Base-by-base conservation (phyloP, 2,888 invertebrate species). In the Pediacus dermestoides region DNA sequence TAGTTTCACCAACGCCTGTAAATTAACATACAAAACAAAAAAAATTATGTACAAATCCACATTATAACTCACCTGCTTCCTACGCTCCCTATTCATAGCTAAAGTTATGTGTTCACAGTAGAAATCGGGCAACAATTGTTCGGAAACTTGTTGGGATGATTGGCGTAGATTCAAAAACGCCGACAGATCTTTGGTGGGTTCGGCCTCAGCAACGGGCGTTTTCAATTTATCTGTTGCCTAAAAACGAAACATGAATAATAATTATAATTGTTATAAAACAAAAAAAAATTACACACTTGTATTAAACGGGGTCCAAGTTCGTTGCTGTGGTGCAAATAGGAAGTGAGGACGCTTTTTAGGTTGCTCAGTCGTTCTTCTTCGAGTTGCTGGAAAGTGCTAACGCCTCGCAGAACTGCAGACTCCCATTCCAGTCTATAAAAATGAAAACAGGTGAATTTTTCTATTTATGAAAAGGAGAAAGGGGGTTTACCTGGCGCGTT, bases 41-140 rank as follows among this genome's bases (percentile, higher is more conserved):
- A 21, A 2, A 18, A 9, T 25, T 27, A 23, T 26, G 30, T 31
- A 7, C 12, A 8, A 14, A 23, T 4, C 3, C 6, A n/a, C 22
- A 8, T 30, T 28, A 33, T 11, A 31, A 38, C 46, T 46, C 57
- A 81, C 82, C 72, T 88, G 85, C 71, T 88, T 89, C 57, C 94
- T 77, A 44, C 94, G 74, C 60, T 92, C 93, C 35, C 82, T 76
- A 67, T 94, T 93, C 93, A 95, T 94, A 15, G 88, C 88, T 55
- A 93, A 77, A 1, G 89, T 89, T 49, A 88, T 84, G 70, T 95
- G 94, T 66, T 95, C 94, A 57, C 94, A 92, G 70, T 93, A 94
- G 73, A 92, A 93, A 70, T 94, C 93, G 0, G 94, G 90, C 46
- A 95, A 71, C 34, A 92, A 74, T 67, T 94, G 93, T 61, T 94